phyloP scores from a whole-genome alignment of 2,797 vertebrate genomes.

The Rhinoraja longicauda region DNA sequence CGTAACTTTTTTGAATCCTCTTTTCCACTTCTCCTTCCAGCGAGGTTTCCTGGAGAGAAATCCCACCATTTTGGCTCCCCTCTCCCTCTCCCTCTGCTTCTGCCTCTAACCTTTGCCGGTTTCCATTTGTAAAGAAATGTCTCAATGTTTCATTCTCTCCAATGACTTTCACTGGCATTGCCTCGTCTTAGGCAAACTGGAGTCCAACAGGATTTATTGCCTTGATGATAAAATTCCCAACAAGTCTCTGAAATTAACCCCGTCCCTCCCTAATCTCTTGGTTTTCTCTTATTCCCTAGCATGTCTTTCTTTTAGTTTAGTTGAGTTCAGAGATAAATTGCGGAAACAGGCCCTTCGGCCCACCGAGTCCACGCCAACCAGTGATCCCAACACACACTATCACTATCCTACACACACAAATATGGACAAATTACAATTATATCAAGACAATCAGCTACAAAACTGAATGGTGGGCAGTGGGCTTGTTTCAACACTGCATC shows the following conservation, averaged over 20 bases:
- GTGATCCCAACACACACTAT: too few relatives aligned
- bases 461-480: too few relatives aligned
- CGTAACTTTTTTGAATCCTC: constrained; percentile 5
- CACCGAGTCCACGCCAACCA: too few relatives aligned
- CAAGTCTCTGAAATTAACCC: constrained; percentile 2
- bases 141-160: background rate
- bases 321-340: too few relatives aligned
- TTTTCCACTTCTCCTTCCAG: constrained; percentile 14
- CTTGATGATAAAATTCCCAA: background rate
- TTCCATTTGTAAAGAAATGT: background rate
- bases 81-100: background rate
- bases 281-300: too few relatives aligned
- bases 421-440: too few relatives aligned
- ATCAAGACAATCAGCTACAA: too few relatives aligned
- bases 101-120: background rate
- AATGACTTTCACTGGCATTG: background rate
- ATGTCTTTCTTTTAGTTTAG: too few relatives aligned
- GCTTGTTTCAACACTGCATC: too few relatives aligned
- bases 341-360: background rate
- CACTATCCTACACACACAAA: too few relatives aligned
- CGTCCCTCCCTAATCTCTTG: background rate
- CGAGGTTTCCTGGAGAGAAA: background rate
- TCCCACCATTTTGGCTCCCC: background rate
- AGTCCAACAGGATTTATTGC: background rate
- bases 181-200: background rate